A percentile compares a stretch with the other conserved stretches of the same genome.
phyloP scores from a whole-genome alignment of 2,113 vertebrate genomes.

The Pteronura brasiliensis region DNA sequence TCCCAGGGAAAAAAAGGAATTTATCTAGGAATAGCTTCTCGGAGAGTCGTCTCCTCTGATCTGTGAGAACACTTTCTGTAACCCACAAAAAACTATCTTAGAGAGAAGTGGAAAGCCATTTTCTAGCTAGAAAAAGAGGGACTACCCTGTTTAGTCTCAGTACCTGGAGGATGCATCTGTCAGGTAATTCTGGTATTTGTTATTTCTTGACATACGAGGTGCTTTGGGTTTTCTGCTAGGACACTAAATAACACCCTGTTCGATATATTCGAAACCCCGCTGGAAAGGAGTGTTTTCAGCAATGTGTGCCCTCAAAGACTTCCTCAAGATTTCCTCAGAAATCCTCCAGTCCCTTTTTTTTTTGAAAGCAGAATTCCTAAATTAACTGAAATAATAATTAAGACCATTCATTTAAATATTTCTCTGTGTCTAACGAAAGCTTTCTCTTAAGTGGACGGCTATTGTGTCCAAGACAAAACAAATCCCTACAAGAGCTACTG shows the following conservation, averaged over 20 bases:
- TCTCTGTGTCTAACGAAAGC: neutral
- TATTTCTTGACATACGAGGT: neutral
- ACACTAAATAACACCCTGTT: neutral
- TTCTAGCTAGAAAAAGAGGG: neutral
- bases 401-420: neutral
- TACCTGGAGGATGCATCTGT: neutral
- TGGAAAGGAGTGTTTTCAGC: neutral
- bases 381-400: neutral
- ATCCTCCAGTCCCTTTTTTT: neutral
- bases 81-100: neutral
- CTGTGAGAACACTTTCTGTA: neutral
- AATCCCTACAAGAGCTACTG: fast-evolving
- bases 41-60: neutral
- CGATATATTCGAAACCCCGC: neutral
- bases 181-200: neutral
- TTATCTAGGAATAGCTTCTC: neutral
- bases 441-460: neutral
- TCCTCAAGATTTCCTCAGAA: neutral
- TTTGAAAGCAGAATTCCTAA: neutral
- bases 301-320: neutral
- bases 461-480: neutral
- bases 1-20: neutral
- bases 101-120: neutral
- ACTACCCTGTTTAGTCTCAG: neutral
- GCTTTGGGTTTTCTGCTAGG: neutral